phyloP scores from a whole-genome alignment of 2,113 vertebrate genomes.

The Rhodinocichla rosea region DNA sequence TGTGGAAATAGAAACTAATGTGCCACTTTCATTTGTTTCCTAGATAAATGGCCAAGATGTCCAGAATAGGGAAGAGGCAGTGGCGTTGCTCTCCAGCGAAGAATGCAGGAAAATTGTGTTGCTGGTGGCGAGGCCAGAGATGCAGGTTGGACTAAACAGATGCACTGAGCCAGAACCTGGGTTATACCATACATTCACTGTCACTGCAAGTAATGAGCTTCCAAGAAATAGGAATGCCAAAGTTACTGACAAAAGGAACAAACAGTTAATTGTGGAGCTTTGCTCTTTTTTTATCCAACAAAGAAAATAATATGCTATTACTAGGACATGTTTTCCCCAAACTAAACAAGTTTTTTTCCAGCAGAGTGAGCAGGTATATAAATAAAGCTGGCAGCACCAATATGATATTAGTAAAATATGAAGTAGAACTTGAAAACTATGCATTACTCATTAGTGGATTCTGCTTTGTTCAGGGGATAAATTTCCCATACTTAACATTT shows the following conservation, averaged over 20 bases:
- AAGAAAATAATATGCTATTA: not conserved
- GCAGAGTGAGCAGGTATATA: not conserved
- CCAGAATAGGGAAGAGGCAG: conserved; percentile 89
- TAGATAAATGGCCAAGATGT: conserved; percentile 97
- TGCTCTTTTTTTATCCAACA: not conserved
- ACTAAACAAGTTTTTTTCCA: not conserved
- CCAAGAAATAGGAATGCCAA: not conserved
- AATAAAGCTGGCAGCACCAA: not conserved
- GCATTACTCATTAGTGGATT: not conserved
- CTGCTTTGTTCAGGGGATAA: not conserved
- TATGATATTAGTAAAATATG: not conserved
- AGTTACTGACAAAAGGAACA: not conserved
- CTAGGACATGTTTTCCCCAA: not conserved
- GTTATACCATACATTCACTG: not conserved
- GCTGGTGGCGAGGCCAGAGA: conserved; percentile 89
- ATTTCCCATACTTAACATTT: not conserved
- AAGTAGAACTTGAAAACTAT: not conserved
- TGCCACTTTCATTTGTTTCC: conserved; percentile 74
- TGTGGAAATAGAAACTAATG: conserved; percentile 78
- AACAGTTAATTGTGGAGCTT: not conserved
- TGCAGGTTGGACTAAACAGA: conserved; percentile 81
- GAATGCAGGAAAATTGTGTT: conserved; percentile 87
- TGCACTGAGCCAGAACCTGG: not conserved
- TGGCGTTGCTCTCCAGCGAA: conserved; percentile 88
- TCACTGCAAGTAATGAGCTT: not conserved